Percentiles rank a stretch among this genome's conserved stretches.
phyloP scores from a whole-genome alignment of 2,888 invertebrate species.

The Uropetala carovei region DNA sequence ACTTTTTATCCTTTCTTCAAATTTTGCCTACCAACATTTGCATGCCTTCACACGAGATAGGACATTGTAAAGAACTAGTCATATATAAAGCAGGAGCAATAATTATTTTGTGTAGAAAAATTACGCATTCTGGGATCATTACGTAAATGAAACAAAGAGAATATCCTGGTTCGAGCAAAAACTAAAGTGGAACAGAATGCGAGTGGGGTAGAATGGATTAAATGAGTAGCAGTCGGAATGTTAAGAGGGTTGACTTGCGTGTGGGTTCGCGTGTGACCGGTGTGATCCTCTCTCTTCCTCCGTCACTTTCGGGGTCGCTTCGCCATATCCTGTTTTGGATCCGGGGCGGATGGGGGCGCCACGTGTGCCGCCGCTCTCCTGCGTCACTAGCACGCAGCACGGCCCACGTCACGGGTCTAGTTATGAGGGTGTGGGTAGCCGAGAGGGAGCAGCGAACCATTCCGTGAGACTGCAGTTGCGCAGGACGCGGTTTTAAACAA shows the following conservation, averaged over 20 bases:
- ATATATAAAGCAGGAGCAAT: no score
- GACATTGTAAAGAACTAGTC: no score
- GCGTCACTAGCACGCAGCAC: not conserved
- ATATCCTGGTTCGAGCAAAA: not conserved
- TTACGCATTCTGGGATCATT: not conserved
- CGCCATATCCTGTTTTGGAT: constrained; percentile 41
- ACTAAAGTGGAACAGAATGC: not conserved
- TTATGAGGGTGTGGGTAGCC: not conserved
- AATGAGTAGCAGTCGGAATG: not conserved
- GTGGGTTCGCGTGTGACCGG: not conserved
- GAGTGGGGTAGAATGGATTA: not conserved
- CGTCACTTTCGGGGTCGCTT: not conserved
- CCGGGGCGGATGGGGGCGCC: constrained; percentile 23
- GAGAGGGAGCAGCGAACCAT: not conserved
- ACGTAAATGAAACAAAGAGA: not conserved
- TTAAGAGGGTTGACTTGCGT: not conserved
- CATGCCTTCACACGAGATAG: no score
- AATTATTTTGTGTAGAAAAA: not conserved
- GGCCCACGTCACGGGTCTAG: constrained; percentile 26
- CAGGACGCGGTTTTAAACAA: constrained; percentile 43
- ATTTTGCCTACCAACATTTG: no score
- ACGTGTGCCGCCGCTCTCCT: not conserved
- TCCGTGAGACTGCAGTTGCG: constrained; percentile 38
- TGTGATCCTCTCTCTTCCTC: not conserved
- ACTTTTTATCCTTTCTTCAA: no score